These are phyloP conservation scores for Leucania comma DNA, from an alignment of 2,888 invertebrate genomes.

Conservation along the genomic window DNA sequence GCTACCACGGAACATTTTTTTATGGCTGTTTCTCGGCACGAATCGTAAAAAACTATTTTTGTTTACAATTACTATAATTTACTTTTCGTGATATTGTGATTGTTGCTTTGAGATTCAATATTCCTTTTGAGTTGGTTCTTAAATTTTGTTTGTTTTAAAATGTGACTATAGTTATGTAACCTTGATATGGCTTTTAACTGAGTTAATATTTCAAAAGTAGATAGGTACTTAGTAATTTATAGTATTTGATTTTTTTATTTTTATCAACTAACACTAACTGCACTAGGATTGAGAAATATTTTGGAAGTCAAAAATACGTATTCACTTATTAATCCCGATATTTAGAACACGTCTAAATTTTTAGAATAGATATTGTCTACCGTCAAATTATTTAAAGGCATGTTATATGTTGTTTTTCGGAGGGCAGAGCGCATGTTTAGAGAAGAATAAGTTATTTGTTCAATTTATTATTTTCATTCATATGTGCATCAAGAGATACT, in stretches of 20 bases:
- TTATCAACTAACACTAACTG: too few relatives aligned
- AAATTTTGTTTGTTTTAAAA: constrained; percentile 2
- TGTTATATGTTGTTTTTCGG: too few relatives aligned
- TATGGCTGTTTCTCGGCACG: constrained; percentile 54
- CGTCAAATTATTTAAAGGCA: not conserved
- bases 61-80: constrained; percentile 59
- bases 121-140: constrained; percentile 10
- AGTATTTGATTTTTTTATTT: too few relatives aligned
- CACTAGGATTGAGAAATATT: not conserved
- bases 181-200: not conserved
- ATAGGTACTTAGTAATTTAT: not conserved
- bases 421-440: not conserved
- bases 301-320: not conserved
- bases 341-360: not conserved
- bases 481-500: not conserved
- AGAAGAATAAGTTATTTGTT: not conserved
- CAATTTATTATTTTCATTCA: not conserved
- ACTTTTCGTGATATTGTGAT: constrained; percentile 40
- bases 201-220: not conserved
- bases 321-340: too few relatives aligned
- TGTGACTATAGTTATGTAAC: not conserved
- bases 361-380: not conserved
- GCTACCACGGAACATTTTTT: constrained; percentile 61
- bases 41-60: constrained; percentile 63
- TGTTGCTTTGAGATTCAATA: constrained; percentile 23